A percentile compares a stretch with the other conserved stretches of the same genome.
Conservation (phyloP, 2,888 invertebrate genomes). For the Rhingia rostrata region DNA sequence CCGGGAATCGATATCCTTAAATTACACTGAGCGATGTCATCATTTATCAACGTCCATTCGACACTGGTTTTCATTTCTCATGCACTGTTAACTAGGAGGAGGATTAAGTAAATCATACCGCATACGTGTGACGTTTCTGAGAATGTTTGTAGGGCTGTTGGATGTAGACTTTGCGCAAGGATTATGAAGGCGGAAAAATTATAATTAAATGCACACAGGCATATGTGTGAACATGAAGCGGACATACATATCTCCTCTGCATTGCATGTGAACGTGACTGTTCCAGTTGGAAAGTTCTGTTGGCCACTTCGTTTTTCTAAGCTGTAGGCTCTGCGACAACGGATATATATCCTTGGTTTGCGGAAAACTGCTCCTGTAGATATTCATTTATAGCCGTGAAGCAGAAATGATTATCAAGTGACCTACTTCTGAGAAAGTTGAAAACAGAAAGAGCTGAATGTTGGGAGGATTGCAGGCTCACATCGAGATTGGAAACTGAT, state of each 20-base stretch:
- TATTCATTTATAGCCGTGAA: background rate
- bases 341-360: background rate
- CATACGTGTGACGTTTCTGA: background rate
- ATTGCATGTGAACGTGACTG: no score
- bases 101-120: no score
- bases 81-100: conserved; percentile 34
- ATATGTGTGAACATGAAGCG: no score
- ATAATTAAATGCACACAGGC: conserved; percentile 6
- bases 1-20: conserved; percentile 52
- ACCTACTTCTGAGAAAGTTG: conserved; percentile 13
- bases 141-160: background rate
- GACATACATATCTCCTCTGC: no score
- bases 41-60: conserved; percentile 65
- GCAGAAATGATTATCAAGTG: conserved; percentile 12
- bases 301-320: background rate
- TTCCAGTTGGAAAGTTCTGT: conserved; percentile 2
- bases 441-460: conserved; percentile 24
- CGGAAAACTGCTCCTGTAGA: background rate
- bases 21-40: conserved; percentile 41
- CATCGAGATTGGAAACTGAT: background rate
- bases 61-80: conserved; percentile 60
- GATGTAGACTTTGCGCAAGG: conserved; percentile 12
- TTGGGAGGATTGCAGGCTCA: background rate
- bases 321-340: background rate
- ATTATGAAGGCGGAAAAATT: conserved; percentile 21